These are phyloP conservation scores for Osedax frankpressi DNA, from an alignment of 2,888 invertebrate species.

Conservation along the genomic window DNA sequence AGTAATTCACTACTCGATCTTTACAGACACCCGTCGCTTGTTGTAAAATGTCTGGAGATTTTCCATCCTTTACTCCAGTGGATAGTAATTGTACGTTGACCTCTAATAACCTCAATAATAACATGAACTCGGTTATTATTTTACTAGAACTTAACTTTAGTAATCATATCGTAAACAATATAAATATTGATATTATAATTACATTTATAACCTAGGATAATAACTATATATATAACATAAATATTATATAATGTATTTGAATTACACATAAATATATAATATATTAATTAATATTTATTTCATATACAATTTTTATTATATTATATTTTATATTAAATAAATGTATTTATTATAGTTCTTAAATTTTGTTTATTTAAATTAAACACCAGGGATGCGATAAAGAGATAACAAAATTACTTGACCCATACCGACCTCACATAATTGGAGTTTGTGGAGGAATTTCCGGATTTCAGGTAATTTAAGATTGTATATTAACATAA, in stretches of 20 bases:
- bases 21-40: slow-evolving; percentile 8
- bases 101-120: slow-evolving; percentile 1
- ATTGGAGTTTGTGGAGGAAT: neutral
- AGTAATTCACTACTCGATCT: too few species aligned
- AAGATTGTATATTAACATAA: too few species aligned
- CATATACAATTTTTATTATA: too few species aligned
- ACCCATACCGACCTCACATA: neutral
- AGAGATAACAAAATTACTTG: neutral
- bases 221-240: neutral
- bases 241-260: neutral
- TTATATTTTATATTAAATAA: too few species aligned
- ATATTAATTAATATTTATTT: too few species aligned
- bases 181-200: neutral
- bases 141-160: neutral
- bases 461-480: neutral
- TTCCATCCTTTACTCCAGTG: neutral
- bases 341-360: too few species aligned
- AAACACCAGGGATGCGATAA: neutral
- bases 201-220: neutral
- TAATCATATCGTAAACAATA: neutral
- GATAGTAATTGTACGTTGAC: neutral
- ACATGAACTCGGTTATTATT: neutral
- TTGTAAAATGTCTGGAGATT: slow-evolving; percentile 2
- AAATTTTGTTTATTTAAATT: too few species aligned
- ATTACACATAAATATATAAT: too few species aligned